These are phyloP conservation scores for Griposia aprilina DNA, from an alignment of 2,888 invertebrate species.

Conservation along the genomic window DNA sequence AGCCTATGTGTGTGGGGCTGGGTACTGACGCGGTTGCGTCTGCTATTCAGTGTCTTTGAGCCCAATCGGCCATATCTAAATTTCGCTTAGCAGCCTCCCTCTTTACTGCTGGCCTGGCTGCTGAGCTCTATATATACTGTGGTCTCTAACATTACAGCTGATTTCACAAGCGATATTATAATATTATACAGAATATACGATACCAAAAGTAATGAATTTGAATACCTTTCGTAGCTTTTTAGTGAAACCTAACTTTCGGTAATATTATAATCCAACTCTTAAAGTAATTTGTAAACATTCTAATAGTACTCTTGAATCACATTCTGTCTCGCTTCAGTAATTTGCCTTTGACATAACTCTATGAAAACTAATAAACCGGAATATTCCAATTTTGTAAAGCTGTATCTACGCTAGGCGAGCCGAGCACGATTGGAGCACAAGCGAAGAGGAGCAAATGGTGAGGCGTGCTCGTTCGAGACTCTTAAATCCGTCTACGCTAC, in stretches of 20 bases:
- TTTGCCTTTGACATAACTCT: neutral
- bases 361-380: constrained; percentile 2
- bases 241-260: neutral
- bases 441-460: too few relatives aligned
- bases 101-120: neutral
- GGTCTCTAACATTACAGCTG: neutral
- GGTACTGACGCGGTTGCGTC: neutral
- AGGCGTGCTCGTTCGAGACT: too few relatives aligned
- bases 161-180: neutral
- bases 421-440: too few relatives aligned
- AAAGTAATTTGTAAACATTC: neutral
- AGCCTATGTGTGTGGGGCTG: neutral
- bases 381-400: neutral
- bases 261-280: neutral
- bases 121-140: neutral
- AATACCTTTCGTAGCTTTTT: neutral
- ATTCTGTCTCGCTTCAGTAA: neutral
- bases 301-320: neutral
- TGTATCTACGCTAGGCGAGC: too few relatives aligned
- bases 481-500: too few relatives aligned
- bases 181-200: neutral
- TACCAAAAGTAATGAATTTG: neutral
- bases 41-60: neutral
- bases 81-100: neutral
- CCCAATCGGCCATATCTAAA: neutral